Evolutionary conservation across 2,113 vertebrate species (phyloP).

Genomic region (Aix galericulata): DNA sequence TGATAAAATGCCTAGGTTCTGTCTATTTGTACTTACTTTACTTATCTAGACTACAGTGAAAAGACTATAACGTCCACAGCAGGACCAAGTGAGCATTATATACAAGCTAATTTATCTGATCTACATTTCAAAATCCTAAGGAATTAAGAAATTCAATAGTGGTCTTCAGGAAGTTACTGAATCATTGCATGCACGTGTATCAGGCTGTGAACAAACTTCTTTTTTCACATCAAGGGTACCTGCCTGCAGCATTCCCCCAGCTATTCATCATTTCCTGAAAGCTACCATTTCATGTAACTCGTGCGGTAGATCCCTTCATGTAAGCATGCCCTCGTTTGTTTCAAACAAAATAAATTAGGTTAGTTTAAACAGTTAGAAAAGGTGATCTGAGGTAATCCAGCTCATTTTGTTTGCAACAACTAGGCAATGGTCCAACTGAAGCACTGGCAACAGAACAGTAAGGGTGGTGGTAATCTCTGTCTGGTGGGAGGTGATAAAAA

Average conservation of each 20-base stretch:
- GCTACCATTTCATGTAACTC: not conserved
- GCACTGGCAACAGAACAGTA: not conserved
- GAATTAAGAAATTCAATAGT: not conserved
- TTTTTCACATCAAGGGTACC: not conserved
- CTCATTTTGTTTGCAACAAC: not conserved
- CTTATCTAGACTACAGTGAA: not conserved
- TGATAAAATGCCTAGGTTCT: not conserved
- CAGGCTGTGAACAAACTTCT: not conserved
- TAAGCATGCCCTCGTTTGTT: not conserved
- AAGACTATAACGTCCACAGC: not conserved
- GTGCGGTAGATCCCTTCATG: not conserved
- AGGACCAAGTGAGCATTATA: not conserved
- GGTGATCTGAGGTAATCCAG: not conserved
- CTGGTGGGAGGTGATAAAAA: slow-evolving; percentile 12
- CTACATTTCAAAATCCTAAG: not conserved
- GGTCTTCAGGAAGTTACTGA: not conserved
- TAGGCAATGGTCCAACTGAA: not conserved
- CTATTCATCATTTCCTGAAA: not conserved
- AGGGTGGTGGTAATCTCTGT: not conserved
- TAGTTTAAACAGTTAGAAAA: not conserved
- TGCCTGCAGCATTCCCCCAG: not conserved
- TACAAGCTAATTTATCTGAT: not conserved
- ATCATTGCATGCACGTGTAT: not conserved
- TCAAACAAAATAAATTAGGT: not conserved
- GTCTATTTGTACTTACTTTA: not conserved